Conservation (phyloP, 30 jellyfish, hydroid and myxozoan genomes). For the Cassiopea xamachana region DNA sequence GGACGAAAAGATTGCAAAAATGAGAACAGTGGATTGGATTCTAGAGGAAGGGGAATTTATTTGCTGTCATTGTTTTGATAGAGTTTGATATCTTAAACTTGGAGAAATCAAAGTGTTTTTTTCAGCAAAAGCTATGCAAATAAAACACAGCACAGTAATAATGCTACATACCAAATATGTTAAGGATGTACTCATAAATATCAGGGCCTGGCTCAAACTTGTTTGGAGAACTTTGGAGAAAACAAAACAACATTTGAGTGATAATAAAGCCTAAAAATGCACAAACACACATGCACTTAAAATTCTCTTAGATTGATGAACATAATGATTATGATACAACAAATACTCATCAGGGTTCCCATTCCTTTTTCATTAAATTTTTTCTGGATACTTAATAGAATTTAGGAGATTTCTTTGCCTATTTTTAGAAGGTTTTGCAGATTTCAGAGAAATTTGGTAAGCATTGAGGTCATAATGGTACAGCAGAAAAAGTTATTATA, state of each 20-base stretch:
- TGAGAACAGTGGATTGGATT: neutral
- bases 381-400: no score
- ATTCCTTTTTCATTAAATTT: no score
- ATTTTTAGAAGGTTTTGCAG: no score
- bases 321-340: no score
- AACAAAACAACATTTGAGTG: neutral
- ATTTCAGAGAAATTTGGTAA: no score
- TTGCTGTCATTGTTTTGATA: slow-evolving; percentile 9
- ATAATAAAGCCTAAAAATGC: neutral
- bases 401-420: no score
- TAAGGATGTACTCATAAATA: slow-evolving; percentile 36
- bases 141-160: no score
- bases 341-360: no score
- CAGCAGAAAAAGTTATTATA: no score
- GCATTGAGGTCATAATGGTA: no score
- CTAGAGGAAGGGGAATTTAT: neutral
- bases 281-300: neutral
- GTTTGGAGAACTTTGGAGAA: neutral
- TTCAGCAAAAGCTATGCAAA: no score
- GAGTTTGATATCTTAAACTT: neutral
- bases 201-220: slow-evolving; percentile 47
- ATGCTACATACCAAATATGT: slow-evolving; percentile 35
- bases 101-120: no score
- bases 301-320: neutral
- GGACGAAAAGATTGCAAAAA: neutral